These are phyloP conservation scores for Miltochrista miniata DNA, from an alignment of 2,888 invertebrate genomes.

Conservation along the genomic window DNA sequence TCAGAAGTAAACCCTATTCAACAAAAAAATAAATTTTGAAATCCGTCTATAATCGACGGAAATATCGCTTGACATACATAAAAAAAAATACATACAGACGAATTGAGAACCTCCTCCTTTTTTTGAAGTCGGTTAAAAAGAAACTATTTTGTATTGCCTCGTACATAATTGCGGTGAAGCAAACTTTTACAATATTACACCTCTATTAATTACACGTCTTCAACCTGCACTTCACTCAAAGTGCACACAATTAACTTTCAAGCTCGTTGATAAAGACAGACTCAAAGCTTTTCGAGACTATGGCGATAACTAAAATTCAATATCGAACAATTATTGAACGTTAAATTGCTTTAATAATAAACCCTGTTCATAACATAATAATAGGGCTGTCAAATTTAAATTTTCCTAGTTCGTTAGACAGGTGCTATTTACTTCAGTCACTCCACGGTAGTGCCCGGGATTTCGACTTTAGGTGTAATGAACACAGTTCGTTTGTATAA, in stretches of 20 bases:
- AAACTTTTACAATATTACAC: constrained; percentile 7
- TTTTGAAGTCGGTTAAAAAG: too few species aligned
- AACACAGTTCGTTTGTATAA: too few species aligned
- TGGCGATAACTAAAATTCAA: constrained; percentile 38
- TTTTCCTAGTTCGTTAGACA: constrained; percentile 3
- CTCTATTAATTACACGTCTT: constrained; percentile 8
- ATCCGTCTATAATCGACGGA: too few species aligned
- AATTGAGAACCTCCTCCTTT: too few species aligned
- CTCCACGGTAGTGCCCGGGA: too few species aligned
- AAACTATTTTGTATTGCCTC: too few species aligned
- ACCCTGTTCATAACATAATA: constrained; percentile 24
- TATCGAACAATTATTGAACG: constrained; percentile 44
- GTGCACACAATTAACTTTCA: constrained; percentile 31
- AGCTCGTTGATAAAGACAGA: constrained; percentile 23
- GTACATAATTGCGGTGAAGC: too few species aligned
- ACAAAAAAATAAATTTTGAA: too few species aligned
- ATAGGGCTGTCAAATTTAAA: constrained; percentile 33
- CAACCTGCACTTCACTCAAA: constrained; percentile 13
- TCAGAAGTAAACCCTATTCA: too few species aligned
- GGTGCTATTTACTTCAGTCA: too few species aligned
- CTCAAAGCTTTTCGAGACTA: constrained; percentile 17
- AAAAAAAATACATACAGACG: too few species aligned
- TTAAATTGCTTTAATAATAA: constrained; percentile 45
- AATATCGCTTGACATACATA: too few species aligned
- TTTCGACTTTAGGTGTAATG: neutral